A percentile compares a stretch with the other conserved stretches of the same genome.
phyloP scores from a whole-genome alignment of 2,797 vertebrate species.

The Antrozous pallidus region DNA sequence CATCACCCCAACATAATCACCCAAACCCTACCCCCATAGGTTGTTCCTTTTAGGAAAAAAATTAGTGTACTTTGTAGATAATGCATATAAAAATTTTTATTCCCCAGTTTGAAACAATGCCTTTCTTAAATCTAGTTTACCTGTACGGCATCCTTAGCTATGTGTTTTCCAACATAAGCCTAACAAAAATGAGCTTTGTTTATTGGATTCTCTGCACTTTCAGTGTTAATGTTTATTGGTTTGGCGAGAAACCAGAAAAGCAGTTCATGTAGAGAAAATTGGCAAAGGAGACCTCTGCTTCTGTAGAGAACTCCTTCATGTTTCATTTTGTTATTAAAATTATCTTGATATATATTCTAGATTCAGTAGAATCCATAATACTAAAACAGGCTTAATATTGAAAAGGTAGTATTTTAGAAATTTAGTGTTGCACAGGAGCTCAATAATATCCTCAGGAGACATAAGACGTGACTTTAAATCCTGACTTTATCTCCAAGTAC shows the following conservation, averaged over 20 bases:
- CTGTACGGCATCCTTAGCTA: neutral
- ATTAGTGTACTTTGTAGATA: neutral
- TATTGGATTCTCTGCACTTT: conserved; percentile 30
- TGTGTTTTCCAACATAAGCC: conserved; percentile 1
- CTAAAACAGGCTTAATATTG: neutral
- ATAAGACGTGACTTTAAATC: neutral
- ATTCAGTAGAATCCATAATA: neutral
- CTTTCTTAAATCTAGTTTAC: neutral
- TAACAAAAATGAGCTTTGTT: conserved; percentile 49
- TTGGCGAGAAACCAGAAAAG: conserved; percentile 47
- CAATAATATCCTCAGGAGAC: neutral
- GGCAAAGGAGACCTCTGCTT: conserved; percentile 34
- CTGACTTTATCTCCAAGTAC: neutral
- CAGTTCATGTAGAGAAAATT: conserved; percentile 37
- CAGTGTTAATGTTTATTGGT: conserved; percentile 48
- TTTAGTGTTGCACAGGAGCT: neutral
- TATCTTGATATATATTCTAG: conserved; percentile 10
- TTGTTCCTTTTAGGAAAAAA: neutral
- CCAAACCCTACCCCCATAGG: neutral
- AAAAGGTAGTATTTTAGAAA: neutral
- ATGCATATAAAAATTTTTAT: neutral
- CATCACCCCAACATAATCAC: neutral
- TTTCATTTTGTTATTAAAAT: conserved; percentile 58
- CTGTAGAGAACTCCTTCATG: conserved; percentile 21
- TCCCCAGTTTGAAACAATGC: neutral